A percentile compares a stretch with the other conserved stretches of the same genome.
phyloP scores from a whole-genome alignment of 2,113 vertebrate genomes.

The Oceanodroma tethys region DNA sequence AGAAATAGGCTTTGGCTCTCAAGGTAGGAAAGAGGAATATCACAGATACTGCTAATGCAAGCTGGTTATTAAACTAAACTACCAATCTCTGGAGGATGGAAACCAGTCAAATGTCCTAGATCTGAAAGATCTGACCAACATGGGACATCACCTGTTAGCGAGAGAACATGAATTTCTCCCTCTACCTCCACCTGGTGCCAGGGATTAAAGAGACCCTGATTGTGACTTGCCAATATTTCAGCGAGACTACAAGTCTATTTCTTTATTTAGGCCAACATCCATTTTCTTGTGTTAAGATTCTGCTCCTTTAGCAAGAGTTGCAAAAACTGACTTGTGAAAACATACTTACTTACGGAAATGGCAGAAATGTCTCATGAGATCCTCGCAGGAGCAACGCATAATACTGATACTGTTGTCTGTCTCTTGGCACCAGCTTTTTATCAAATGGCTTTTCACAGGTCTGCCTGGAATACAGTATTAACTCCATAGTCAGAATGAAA shows the following conservation, averaged over 20 bases:
- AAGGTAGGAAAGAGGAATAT: conserved; percentile 3
- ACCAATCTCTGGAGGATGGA: background rate
- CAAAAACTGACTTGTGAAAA: background rate
- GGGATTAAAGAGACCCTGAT: background rate
- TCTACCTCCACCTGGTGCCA: background rate
- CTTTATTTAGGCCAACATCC: background rate
- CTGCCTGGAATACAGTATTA: background rate
- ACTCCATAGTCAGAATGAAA: background rate
- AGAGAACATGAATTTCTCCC: background rate
- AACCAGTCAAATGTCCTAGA: background rate
- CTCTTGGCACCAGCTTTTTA: background rate
- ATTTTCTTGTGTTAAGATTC: background rate
- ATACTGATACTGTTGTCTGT: background rate
- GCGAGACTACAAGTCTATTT: background rate
- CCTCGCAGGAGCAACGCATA: background rate
- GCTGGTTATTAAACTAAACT: background rate
- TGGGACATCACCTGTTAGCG: background rate
- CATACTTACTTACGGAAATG: background rate
- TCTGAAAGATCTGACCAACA: background rate
- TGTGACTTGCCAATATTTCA: background rate
- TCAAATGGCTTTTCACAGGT: background rate
- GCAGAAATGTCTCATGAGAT: background rate
- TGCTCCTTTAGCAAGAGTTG: background rate
- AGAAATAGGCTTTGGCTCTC: conserved; percentile 22
- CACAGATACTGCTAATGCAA: background rate